Evolutionary conservation across 2,797 vertebrate genomes (phyloP), one percentile per base, ranked within the genome.

Genomic region (Leptoclinus maculatus): DNA sequence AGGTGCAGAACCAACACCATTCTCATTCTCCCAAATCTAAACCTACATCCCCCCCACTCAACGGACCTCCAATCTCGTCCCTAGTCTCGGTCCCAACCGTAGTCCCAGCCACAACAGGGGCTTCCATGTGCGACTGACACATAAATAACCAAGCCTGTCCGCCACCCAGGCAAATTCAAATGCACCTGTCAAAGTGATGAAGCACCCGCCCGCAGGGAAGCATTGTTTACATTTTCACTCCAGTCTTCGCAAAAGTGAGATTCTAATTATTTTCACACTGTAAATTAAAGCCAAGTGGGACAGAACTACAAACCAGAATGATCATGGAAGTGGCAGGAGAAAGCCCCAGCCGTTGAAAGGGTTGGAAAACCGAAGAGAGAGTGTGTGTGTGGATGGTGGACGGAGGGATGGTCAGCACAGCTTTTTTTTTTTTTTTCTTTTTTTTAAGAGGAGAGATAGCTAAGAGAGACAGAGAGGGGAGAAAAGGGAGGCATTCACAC

Each of bases 221-320:
- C 97, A 98, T 98, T 99, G 97, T 99, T 99, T 99, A 99, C 97
- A 99, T 98, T 99, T 99, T 98, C 97, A 97, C 96, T 98, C 96
- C 96, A 97, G 96, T 98, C 97, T 96, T 97, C 94, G 95, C 95
- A 97, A 98, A 98, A 98, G 96, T 97, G 97, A 97, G 96, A 98
- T 97, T 98, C 97, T 99, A 99, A 99, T 99, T 99, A 99, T 99
- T 99, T 98, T 95, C 95, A 95, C 95, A 97, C 96, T 98, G 97
- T 98, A 99, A 99, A 99, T 99, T 98, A 98, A 98, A 97, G 97
- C 96, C 97, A 97, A 97, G 97, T 96, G 94, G 95, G 96, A 97
- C 95, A 95, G 95, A 96, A 95, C 93, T 94, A 92, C 83, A 88
- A 94, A 94, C 94, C 95, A 91, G 93, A 91, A 93, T 90, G 93